Evolutionary conservation across 2,797 vertebrate genomes (phyloP).

Genomic region (Apogon hyalosoma): DNA sequence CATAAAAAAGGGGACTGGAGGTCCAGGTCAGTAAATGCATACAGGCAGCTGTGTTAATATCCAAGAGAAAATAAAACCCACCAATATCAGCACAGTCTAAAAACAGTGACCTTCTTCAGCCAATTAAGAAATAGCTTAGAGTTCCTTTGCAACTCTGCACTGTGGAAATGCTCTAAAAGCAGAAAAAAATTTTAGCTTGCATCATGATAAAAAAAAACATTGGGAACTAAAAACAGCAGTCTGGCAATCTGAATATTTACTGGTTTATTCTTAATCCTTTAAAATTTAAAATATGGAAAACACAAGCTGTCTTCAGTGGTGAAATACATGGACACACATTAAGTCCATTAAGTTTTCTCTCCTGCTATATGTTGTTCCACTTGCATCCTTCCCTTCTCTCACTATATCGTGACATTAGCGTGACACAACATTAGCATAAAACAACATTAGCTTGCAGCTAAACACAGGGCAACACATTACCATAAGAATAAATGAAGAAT

Average conservation of each 20-base stretch:
- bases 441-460: conserved; percentile 59
- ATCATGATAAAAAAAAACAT: background rate
- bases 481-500: conserved; percentile 60
- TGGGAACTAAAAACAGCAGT: background rate
- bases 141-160: background rate
- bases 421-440: conserved; percentile 71
- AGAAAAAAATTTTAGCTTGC: no score
- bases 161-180: conserved; percentile 7
- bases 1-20: background rate
- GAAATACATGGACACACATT: conserved; percentile 8
- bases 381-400: conserved; percentile 25
- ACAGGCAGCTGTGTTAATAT: background rate
- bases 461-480: conserved; percentile 51
- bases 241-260: background rate
- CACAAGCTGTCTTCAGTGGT: background rate
- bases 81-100: background rate
- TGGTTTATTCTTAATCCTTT: background rate
- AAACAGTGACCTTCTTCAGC: conserved; percentile 3
- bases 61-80: conserved; percentile 14
- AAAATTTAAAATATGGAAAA: conserved; percentile 4
- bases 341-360: no score
- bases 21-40: conserved; percentile 38
- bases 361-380: conserved; percentile 23
- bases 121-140: background rate
- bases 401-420: conserved; percentile 48